A percentile compares a stretch with the other conserved stretches of the same genome.
phyloP scores from a whole-genome alignment of 2,113 vertebrate species.

The Chionodraco myersi region DNA sequence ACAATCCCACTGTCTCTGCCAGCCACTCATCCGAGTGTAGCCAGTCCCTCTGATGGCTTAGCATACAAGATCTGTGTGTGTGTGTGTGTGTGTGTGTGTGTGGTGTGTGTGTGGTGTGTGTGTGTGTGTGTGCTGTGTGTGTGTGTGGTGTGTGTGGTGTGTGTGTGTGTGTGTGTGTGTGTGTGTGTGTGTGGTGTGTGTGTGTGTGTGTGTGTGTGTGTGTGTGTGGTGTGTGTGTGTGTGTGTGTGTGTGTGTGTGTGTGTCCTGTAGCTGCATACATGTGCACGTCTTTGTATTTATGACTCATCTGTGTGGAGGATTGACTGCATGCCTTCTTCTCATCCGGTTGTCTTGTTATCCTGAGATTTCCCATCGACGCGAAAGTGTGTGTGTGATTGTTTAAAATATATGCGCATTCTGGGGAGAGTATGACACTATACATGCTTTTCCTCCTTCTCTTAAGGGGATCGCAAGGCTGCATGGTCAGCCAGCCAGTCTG shows the following conservation, averaged over 20 bases:
- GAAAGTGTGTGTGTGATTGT: not conserved
- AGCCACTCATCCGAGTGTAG: slow-evolving; percentile 36
- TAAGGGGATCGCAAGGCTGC: not conserved
- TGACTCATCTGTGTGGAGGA: not conserved
- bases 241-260: no score
- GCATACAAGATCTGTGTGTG: slow-evolving; percentile 5
- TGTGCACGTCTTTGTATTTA: not conserved
- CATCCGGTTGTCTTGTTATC: not conserved
- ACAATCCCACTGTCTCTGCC: slow-evolving; percentile 42
- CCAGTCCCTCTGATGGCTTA: slow-evolving; percentile 44
- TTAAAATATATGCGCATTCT: not conserved
- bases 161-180: slow-evolving; percentile 6
- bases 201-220: slow-evolving; percentile 6
- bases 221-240: slow-evolving; percentile 1
- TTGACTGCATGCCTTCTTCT: not conserved
- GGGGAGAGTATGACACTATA: not conserved
- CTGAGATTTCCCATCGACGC: not conserved
- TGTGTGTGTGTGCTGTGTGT: no score
- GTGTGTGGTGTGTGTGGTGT: not conserved
- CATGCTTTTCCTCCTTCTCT: not conserved
- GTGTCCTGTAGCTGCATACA: not conserved
- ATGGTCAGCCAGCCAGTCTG: not conserved
- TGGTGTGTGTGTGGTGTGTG: no score
- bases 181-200: no score
- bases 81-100: slow-evolving; percentile 2